These are phyloP conservation scores for Myiozetetes cayanensis DNA, from an alignment of 2,113 vertebrate genomes.

Conservation along the genomic window DNA sequence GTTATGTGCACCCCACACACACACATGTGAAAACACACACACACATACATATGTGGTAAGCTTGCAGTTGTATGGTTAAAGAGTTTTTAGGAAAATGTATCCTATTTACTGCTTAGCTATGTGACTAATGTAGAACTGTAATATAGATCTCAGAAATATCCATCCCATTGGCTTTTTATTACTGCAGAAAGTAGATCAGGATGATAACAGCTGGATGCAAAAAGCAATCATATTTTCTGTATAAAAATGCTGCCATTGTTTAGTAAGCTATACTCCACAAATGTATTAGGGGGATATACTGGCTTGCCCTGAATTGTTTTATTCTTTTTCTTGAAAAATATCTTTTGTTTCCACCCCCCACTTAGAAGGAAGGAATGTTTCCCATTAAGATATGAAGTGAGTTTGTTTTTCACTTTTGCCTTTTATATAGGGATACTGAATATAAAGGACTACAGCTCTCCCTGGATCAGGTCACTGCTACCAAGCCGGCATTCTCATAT, in stretches of 20 bases:
- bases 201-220: conserved; percentile 16
- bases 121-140: not conserved
- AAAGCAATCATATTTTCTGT: not conserved
- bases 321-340: not conserved
- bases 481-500: conserved; percentile 87
- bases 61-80: not conserved
- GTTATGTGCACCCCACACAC: not conserved
- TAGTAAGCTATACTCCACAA: not conserved
- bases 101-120: not conserved
- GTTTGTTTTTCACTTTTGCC: conserved; percentile 55
- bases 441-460: conserved; percentile 97
- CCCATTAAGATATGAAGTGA: conserved; percentile 5
- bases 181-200: conserved; percentile 1
- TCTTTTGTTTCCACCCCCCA: not conserved
- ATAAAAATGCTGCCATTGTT: not conserved
- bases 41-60: not conserved
- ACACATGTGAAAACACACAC: not conserved
- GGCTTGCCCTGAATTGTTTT: not conserved
- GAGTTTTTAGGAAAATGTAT: not conserved
- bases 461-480: conserved; percentile 89
- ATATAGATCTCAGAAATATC: not conserved
- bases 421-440: conserved; percentile 88
- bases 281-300: not conserved
- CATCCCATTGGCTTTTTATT: not conserved
- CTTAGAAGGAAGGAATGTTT: conserved; percentile 18